Percentiles rank a stretch among this genome's conserved stretches.
These are phyloP conservation scores for Chrysaora quinquecirrha DNA, from an alignment of 30 jellyfish, hydroid and myxozoan genomes.

Conservation along the genomic window DNA sequence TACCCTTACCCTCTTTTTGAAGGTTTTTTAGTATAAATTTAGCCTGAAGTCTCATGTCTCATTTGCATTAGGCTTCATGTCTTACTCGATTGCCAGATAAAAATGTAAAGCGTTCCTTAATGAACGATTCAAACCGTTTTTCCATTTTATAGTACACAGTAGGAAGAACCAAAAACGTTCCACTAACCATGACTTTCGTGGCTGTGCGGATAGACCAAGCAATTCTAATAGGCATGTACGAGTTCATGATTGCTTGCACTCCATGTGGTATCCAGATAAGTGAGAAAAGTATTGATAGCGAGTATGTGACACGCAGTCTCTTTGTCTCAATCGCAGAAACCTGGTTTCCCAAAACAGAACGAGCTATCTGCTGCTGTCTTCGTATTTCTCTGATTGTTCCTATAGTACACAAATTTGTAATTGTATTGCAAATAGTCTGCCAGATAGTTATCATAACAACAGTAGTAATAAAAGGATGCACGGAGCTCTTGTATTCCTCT, in stretches of 20 bases:
- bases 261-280: slow-evolving; percentile 14
- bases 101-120: background rate
- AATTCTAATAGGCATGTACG: background rate
- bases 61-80: no score
- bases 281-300: background rate
- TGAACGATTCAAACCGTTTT: background rate
- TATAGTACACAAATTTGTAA: background rate
- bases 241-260: background rate
- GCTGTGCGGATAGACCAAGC: background rate
- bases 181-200: background rate
- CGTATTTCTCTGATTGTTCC: background rate
- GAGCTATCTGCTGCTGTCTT: background rate
- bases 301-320: background rate
- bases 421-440: background rate
- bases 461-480: background rate
- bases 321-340: background rate
- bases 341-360: background rate
- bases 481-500: background rate
- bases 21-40: no score
- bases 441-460: background rate
- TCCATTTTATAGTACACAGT: slow-evolving; percentile 7
- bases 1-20: no score
- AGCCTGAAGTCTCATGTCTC: no score
- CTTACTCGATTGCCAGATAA: no score
- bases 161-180: slow-evolving; percentile 12